Conservation (phyloP, 1,140 invertebrate genomes). For the Drosophila tristis region DNA sequence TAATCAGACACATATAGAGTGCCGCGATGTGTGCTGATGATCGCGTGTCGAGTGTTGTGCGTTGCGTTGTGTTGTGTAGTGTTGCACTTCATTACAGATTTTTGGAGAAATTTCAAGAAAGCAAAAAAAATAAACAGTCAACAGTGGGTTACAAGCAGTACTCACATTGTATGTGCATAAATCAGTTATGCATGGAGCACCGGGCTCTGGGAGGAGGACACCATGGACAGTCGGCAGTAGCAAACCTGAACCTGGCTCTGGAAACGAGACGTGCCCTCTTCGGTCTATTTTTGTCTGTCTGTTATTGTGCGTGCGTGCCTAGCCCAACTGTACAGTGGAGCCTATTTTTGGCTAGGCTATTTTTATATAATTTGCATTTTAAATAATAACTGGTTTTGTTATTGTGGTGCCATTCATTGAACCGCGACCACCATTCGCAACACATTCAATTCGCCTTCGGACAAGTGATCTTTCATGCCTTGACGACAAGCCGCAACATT, state of each 20-base stretch:
- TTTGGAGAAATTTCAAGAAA: slow-evolving; percentile 2
- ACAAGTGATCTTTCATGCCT: slow-evolving; percentile 33
- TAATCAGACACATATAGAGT: slow-evolving; percentile 24
- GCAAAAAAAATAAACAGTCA: neutral
- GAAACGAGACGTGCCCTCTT: slow-evolving; percentile 6
- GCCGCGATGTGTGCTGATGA: slow-evolving; percentile 33
- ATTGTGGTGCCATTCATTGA: slow-evolving; percentile 44
- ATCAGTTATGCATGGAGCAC: no score
- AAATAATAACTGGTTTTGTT: slow-evolving; percentile 66
- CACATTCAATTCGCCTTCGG: slow-evolving; percentile 28
- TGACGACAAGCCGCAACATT: slow-evolving; percentile 7
- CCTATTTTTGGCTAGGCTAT: slow-evolving; percentile 34
- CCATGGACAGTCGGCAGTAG: neutral
- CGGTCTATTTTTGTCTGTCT: neutral
- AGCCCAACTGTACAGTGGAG: no score
- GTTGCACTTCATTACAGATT: slow-evolving; percentile 4
- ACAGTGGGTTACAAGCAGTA: no score
- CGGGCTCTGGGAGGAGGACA: no score
- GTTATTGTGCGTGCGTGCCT: slow-evolving; percentile 15
- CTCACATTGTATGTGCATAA: no score
- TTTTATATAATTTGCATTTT: slow-evolving; percentile 66
- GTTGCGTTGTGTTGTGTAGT: slow-evolving; percentile 5
- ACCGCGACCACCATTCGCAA: slow-evolving; percentile 47
- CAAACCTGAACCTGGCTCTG: neutral
- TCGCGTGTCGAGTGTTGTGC: slow-evolving; percentile 13